Conservation (phyloP, 2,888 invertebrate genomes). For the Asteroscopus sphinx region DNA sequence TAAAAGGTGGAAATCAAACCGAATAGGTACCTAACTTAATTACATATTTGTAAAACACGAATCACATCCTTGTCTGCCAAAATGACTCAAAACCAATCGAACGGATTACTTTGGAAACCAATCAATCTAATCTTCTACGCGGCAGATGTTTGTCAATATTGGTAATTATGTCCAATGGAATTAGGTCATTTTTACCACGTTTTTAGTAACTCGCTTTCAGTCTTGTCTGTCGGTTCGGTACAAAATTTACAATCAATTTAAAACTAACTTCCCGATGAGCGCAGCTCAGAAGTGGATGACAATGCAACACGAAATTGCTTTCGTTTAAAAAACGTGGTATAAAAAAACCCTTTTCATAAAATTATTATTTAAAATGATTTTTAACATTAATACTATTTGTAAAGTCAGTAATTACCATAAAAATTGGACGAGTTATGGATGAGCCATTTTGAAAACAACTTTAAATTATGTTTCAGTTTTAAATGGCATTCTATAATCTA, state of each 20-base stretch:
- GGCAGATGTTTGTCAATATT: constrained; percentile 31
- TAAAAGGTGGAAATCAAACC: neutral
- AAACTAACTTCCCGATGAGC: no score
- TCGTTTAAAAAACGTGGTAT: no score
- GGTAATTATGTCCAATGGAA: constrained; percentile 25
- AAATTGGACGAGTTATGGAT: constrained; percentile 16
- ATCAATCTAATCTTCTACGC: constrained; percentile 27
- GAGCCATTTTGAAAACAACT: constrained; percentile 4
- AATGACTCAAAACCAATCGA: constrained; percentile 25
- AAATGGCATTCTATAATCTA: constrained; percentile 10
- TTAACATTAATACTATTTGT: constrained; percentile 7
- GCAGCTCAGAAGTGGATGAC: no score
- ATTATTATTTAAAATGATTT: no score
- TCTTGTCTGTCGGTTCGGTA: no score
- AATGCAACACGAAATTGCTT: no score
- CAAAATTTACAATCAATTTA: no score
- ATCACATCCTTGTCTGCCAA: constrained; percentile 12
- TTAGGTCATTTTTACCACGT: constrained; percentile 23
- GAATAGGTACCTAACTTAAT: constrained; percentile 6
- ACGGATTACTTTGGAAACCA: constrained; percentile 33
- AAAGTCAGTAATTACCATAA: constrained; percentile 20
- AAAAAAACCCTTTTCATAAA: no score
- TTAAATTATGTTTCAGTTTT: constrained; percentile 11
- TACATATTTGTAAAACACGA: constrained; percentile 3
- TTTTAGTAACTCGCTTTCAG: no score